phyloP scores from a whole-genome alignment of 35 echinoderm and acorn worm genomes.

The Eucidaris tribuloides region DNA sequence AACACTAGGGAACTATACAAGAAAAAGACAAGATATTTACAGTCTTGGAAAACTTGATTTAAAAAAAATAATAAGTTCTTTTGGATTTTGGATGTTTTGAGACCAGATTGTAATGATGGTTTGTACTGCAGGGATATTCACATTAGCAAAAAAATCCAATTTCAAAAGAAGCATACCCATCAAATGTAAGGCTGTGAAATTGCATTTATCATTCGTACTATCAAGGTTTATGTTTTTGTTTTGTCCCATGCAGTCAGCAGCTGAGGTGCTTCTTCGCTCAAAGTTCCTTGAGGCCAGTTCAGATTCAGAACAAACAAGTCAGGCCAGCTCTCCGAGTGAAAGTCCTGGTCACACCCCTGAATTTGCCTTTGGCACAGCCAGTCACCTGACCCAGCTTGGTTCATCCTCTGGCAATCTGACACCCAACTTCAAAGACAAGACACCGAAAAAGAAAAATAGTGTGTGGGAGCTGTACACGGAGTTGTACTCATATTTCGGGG shows the following conservation, averaged over 20 bases:
- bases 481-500: slow-evolving; percentile 77
- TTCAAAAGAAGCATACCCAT: too few relatives aligned
- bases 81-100: too few relatives aligned
- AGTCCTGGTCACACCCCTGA: slow-evolving; percentile 60
- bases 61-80: too few relatives aligned
- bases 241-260: slow-evolving; percentile 67
- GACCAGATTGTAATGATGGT: too few relatives aligned
- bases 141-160: too few relatives aligned
- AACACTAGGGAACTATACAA: too few relatives aligned
- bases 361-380: slow-evolving; percentile 63
- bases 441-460: slow-evolving; percentile 10
- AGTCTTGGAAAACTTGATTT: too few relatives aligned
- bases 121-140: too few relatives aligned
- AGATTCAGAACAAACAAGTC: slow-evolving; percentile 10
- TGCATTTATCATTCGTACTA: too few relatives aligned
- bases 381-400: slow-evolving; percentile 40
- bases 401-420: not conserved
- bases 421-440: not conserved
- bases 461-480: slow-evolving; percentile 59
- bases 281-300: slow-evolving; percentile 17
- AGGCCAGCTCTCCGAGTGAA: slow-evolving; percentile 22
- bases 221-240: too few relatives aligned
- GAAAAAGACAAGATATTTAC: too few relatives aligned
- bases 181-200: too few relatives aligned
- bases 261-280: slow-evolving; percentile 62